A percentile compares a stretch with the other conserved stretches of the same genome.
Evolutionary conservation across 2,888 invertebrate genomes (phyloP).

Genomic region (Chrysodeixis includens): DNA sequence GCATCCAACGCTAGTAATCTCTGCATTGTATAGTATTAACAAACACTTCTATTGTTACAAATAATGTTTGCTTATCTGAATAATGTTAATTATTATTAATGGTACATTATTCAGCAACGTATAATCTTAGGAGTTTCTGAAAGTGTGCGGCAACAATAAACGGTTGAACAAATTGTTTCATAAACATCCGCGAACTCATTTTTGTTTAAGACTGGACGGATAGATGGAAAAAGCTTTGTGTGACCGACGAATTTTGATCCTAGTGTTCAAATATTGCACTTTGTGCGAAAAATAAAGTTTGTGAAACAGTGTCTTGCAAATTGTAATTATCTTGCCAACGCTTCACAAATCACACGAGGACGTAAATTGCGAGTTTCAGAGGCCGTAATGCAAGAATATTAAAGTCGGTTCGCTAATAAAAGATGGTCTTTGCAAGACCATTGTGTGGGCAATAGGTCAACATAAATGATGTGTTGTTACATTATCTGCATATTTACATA

Average conservation of each 20-base stretch:
- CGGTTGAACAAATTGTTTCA: not conserved
- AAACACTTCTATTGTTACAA: not conserved
- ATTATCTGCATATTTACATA: constrained; percentile 47
- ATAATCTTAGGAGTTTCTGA: not conserved
- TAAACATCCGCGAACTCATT: not conserved
- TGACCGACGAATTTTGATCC: not conserved
- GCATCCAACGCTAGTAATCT: not conserved
- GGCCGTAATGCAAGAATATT: constrained; percentile 11
- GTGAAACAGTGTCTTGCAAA: not conserved
- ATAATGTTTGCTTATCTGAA: not conserved
- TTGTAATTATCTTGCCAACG: not conserved
- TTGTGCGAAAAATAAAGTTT: not conserved
- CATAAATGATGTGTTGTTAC: constrained; percentile 31
- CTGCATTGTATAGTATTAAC: not conserved
- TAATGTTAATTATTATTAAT: constrained; percentile 1
- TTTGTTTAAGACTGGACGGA: too few species aligned
- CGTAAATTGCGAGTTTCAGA: constrained; percentile 34
- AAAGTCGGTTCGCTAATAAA: not conserved
- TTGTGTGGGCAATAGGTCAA: constrained; percentile 34
- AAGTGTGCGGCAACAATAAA: not conserved
- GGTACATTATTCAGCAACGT: not conserved
- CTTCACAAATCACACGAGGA: not conserved
- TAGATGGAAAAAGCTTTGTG: not conserved
- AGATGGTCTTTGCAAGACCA: constrained; percentile 30
- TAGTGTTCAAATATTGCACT: not conserved